Base-by-base conservation (phyloP, 1,140 invertebrate species). In the Holotrichia oblita region DNA sequence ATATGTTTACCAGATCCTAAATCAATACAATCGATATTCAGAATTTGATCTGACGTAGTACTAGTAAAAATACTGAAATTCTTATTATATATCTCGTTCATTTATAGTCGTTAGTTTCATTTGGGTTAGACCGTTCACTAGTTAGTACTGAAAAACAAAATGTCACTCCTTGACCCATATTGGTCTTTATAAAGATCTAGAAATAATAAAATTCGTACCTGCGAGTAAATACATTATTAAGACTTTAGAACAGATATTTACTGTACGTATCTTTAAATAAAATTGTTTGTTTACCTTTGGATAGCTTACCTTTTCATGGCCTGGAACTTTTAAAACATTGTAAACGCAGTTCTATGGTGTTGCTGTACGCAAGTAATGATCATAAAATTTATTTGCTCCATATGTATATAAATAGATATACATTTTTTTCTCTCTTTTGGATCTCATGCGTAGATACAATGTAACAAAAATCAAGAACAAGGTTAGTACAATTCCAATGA, bases 401-500 rank as follows among this genome's bases (percentile, higher is more conserved):
- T 34, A 34, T 34, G 27, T 34, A 34, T 4, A 34, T 34, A 34
- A 1, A 34, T 34, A 34, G 2, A 4, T 34, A 34, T 34, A 34
- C 3, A 14, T 55, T 17, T 17, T 55, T 55, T 55, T 55, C n/a
- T n/a, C n/a, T 17, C 14, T 55, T n/a, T n/a, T 17, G 12, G n/a
- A 3, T 55, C 17, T 55, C 6, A 55, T 17, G 6, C 14, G 48
- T 55, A 55, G 17, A 55, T 55, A 17, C 48, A 55, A 55, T 55
- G 48, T 17, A n/a, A n/a, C 12, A 55, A 14, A 17, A 24, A 73
- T 73, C 69, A 73, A 34, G 40, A 34, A 73, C 69, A 14, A 73
- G 69, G 69, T 27, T 73, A 73, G 22, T 2, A 24, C 69, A 59
- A 59, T 59, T 73, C 22, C 69, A 73, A 73, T 73, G n/a, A 40